Evolutionary conservation across 2,113 vertebrate genomes (phyloP), one percentile per base, ranked within the genome.

Genomic region (Oxygymnocypris stewartii): DNA sequence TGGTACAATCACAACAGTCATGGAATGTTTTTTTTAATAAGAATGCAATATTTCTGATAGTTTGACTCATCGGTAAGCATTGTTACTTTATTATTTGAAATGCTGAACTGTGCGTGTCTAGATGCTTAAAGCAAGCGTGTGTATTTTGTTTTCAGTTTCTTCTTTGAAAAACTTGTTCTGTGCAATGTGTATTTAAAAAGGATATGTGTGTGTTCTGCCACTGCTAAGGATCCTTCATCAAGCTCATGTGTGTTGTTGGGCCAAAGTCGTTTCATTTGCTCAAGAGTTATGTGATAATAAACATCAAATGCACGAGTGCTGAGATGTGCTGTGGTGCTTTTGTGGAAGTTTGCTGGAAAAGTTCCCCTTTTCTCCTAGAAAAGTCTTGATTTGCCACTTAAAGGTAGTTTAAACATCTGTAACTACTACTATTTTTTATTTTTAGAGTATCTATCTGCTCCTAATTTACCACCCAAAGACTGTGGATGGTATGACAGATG

Each of bases 201-300:
- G 10, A 84, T 37, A 77, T 18, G 4, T 9, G 73, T 74, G 37
- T 77, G 42, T 59, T 44, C 61, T 47, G 10, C 8, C 25, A 3
- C 14, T 69, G 23, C 28, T 75, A 40, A 4, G n/a, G 25, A 28
- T 25, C 44, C 78, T 51, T 44, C 77, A 28, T 85, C 54, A 6
- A 8, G 16, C 69, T 65, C 13, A 31, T 79, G 49, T 79, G 23
- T 63, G 16, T 5, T 37, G 73, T 49, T 84, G 65, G 25, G 69
- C 71, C 71, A 77, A 82, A 82, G 71, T 35, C n/a, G 25, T 59
- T 13, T 35, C 25, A 25, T 79, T 37, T 54, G 35, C 49, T 74
- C 23, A 61, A 25, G 44, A 51, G 59, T 47, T 71, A 31, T 79
- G 49, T 84, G 74, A 82, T 73, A 79, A 83, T 84, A 86, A 88